These are phyloP conservation scores for Zapornia atra DNA, from an alignment of 2,113 vertebrate species.

Conservation along the genomic window DNA sequence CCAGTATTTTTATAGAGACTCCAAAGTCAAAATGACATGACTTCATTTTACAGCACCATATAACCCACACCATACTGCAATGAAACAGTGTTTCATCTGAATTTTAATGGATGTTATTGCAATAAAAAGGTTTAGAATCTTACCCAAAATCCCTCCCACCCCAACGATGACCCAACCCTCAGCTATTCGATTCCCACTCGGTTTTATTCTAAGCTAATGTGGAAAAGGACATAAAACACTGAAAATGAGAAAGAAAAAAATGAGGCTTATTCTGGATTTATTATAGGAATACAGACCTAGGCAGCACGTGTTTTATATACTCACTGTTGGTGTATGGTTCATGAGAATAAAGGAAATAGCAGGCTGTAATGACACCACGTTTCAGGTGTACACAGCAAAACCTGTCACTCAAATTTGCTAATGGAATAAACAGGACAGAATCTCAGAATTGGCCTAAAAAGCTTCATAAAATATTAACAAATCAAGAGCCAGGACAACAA, in stretches of 20 bases:
- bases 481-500: neutral
- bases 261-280: neutral
- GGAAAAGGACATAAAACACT: neutral
- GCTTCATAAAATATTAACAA: neutral
- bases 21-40: fast-evolving
- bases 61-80: neutral
- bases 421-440: neutral
- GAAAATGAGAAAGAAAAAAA: neutral
- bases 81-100: neutral
- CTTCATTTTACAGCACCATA: neutral
- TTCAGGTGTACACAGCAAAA: neutral
- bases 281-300: neutral
- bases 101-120: neutral
- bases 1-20: neutral
- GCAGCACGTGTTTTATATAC: too few species aligned
- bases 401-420: neutral
- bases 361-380: neutral
- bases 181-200: neutral
- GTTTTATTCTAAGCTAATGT: neutral
- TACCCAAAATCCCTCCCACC: neutral
- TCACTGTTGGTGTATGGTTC: fast-evolving
- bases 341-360: neutral
- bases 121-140: neutral
- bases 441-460: neutral
- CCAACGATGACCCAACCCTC: fast-evolving